Percentiles rank a stretch among this genome's conserved stretches.
Evolutionary conservation across 2,888 invertebrate genomes (phyloP).

Genomic region (Herminia tarsipennalis): DNA sequence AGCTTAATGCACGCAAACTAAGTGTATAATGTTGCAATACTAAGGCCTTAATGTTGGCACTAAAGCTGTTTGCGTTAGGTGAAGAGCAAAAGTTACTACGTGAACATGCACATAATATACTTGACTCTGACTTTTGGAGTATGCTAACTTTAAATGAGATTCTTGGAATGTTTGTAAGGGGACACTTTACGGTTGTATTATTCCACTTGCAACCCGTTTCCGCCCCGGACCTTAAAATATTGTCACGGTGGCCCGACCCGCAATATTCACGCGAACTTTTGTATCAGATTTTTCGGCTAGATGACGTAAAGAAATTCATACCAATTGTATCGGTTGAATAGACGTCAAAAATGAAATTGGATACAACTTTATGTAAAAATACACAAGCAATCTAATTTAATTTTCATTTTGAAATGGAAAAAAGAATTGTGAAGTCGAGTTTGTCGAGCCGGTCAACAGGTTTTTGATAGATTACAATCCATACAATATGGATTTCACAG

Average conservation of each 20-base stretch:
- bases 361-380: no score
- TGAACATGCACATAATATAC: slow-evolving; percentile 56
- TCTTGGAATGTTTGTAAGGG: slow-evolving; percentile 65
- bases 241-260: slow-evolving; percentile 3
- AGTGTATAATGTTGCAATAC: slow-evolving; percentile 46
- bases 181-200: slow-evolving; percentile 57
- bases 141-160: slow-evolving; percentile 72
- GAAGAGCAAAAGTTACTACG: slow-evolving; percentile 49
- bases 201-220: slow-evolving; percentile 45
- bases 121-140: slow-evolving; percentile 59
- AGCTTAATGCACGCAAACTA: slow-evolving; percentile 37
- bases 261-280: slow-evolving; percentile 10
- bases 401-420: slow-evolving; percentile 27
- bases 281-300: slow-evolving; percentile 13
- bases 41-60: slow-evolving; percentile 49
- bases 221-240: slow-evolving; percentile 27
- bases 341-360: background rate
- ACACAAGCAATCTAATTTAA: slow-evolving; percentile 19
- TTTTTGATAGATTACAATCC: slow-evolving; percentile 31
- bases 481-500: slow-evolving; percentile 8
- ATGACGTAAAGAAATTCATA: slow-evolving; percentile 3
- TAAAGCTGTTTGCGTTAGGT: slow-evolving; percentile 54
- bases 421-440: slow-evolving; percentile 27
- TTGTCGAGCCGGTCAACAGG: slow-evolving; percentile 29
- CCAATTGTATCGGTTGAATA: background rate